These are phyloP conservation scores for Centruroides vittatus DNA, from an alignment of 1,140 invertebrate species.

Conservation along the genomic window DNA sequence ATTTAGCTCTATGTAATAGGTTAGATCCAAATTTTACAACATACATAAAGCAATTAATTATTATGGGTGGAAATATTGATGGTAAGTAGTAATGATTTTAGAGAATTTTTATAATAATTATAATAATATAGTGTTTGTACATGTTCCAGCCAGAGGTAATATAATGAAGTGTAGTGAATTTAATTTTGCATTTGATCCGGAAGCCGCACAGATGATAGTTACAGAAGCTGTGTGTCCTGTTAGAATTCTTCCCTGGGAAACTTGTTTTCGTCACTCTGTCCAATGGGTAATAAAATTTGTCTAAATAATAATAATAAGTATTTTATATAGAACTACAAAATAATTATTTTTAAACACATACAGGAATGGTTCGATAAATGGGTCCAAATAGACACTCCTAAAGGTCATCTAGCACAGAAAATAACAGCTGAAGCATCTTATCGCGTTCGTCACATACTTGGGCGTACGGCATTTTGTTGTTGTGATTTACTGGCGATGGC, in stretches of 20 bases:
- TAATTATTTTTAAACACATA: too few species aligned
- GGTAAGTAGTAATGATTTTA: conserved; percentile 19
- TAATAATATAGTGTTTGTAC: not conserved
- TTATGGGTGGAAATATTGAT: conserved; percentile 45
- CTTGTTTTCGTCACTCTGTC: conserved; percentile 24
- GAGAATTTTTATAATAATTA: not conserved
- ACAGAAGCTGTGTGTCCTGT: conserved; percentile 37
- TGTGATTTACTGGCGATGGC: too few species aligned
- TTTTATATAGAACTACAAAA: too few species aligned
- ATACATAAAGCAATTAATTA: conserved; percentile 35
- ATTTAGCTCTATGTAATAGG: conserved; percentile 41
- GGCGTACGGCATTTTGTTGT: too few species aligned
- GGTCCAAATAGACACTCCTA: too few species aligned
- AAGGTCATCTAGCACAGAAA: too few species aligned
- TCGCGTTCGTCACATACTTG: too few species aligned
- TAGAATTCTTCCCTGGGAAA: conserved; percentile 47
- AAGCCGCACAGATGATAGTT: conserved; percentile 49
- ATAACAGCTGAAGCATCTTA: too few species aligned
- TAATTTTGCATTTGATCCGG: conserved; percentile 48
- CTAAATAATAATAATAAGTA: not conserved
- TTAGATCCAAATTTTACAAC: conserved; percentile 37
- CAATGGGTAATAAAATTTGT: conserved; percentile 1
- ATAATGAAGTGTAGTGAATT: conserved; percentile 40
- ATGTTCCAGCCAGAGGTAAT: conserved; percentile 36
- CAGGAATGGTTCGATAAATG: too few species aligned